Conservation (phyloP, 2,888 invertebrate genomes). For the Germaria angustata region DNA sequence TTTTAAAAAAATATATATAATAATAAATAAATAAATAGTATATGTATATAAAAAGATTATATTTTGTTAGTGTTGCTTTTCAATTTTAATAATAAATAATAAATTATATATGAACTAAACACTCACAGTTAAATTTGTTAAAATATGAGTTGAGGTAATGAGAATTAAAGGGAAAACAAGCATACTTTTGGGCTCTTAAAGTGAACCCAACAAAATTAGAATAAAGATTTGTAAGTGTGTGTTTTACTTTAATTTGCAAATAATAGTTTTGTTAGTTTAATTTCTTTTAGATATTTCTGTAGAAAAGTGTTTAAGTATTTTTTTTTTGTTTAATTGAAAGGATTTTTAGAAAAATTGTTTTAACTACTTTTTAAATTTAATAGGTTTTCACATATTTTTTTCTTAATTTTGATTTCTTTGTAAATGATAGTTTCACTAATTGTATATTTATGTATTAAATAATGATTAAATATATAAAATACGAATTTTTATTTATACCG, state of each 20-base stretch:
- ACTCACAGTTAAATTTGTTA: not conserved
- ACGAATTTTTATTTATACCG: slow-evolving; percentile 87
- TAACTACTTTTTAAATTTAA: not conserved
- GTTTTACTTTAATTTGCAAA: not conserved
- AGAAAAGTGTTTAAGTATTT: slow-evolving; percentile 27
- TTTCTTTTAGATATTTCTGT: slow-evolving; percentile 16
- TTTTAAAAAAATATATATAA: not conserved
- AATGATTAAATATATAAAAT: slow-evolving; percentile 38
- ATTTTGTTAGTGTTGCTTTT: slow-evolving; percentile 54
- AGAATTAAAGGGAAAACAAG: slow-evolving; percentile 15
- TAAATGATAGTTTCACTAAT: not conserved
- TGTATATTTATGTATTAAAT: slow-evolving; percentile 34
- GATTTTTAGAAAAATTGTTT: not conserved
- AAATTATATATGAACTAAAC: not conserved
- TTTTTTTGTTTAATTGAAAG: not conserved
- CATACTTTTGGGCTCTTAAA: slow-evolving; percentile 39
- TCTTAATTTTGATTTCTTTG: slow-evolving; percentile 7
- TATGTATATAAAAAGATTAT: not conserved
- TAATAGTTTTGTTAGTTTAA: not conserved
- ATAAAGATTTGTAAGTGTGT: slow-evolving; percentile 11
- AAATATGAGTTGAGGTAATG: slow-evolving; percentile 30
- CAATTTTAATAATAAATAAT: not conserved
- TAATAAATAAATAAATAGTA: not conserved
- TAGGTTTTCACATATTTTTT: slow-evolving; percentile 13
- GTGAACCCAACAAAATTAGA: slow-evolving; percentile 19